These are phyloP conservation scores for Ptychodera flava DNA, from an alignment of 35 echinoderm and acorn worm genomes.

Conservation along the genomic window DNA sequence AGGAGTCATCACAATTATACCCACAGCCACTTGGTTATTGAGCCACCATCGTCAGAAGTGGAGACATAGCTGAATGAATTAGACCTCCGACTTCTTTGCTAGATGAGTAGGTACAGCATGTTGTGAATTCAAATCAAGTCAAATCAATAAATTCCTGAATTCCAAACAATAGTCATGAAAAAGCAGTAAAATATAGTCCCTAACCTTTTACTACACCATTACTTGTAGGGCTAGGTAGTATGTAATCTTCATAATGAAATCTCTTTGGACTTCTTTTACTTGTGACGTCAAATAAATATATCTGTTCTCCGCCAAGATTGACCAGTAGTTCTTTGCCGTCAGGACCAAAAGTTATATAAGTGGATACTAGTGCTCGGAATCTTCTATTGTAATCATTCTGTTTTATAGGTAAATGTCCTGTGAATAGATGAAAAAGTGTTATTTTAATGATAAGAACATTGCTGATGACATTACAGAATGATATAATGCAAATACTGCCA, in stretches of 20 bases:
- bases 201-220: conserved; percentile 83
- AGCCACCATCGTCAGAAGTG: too few species aligned
- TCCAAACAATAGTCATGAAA: too few species aligned
- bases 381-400: conserved; percentile 56
- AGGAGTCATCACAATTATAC: too few species aligned
- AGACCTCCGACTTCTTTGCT: too few species aligned
- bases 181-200: too few species aligned
- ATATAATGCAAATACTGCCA: too few species aligned
- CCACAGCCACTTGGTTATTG: too few species aligned
- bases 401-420: conserved; percentile 92
- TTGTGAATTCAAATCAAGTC: too few species aligned
- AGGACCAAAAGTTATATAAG: conserved; percentile 90
- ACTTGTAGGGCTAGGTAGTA: conserved; percentile 12
- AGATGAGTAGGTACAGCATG: too few species aligned
- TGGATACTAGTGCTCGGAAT: conserved; percentile 78
- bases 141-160: too few species aligned
- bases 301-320: conserved; percentile 95
- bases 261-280: conserved; percentile 47
- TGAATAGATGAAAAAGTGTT: not conserved
- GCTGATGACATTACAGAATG: too few species aligned
- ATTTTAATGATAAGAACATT: not conserved
- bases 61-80: too few species aligned
- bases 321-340: conserved; percentile 75
- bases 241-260: conserved; percentile 67
- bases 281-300: conserved; percentile 91